A percentile compares a stretch with the other conserved stretches of the same genome.
Conservation (phyloP, 2,888 invertebrate species). For the Eupelmus urozonus region DNA sequence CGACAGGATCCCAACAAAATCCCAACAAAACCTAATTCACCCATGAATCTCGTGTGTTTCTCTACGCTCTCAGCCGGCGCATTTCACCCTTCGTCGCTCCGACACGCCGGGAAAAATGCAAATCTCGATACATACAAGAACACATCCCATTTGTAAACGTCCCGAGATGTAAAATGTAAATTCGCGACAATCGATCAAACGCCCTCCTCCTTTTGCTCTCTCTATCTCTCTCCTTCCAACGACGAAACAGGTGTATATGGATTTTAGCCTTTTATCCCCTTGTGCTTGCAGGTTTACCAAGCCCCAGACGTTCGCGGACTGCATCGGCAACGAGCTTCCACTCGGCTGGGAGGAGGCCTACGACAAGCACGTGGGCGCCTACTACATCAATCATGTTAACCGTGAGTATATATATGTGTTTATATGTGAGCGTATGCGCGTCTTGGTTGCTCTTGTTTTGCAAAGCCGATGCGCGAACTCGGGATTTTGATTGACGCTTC, state of each 20-base stretch:
- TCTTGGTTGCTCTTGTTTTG: background rate
- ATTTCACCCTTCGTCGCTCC: too few species aligned
- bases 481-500: background rate
- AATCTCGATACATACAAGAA: too few species aligned
- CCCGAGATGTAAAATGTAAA: conserved; percentile 8
- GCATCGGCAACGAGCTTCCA: conserved; percentile 97
- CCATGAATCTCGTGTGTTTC: too few species aligned
- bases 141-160: too few species aligned
- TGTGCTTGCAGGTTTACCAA: conserved; percentile 92
- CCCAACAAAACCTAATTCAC: too few species aligned
- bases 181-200: background rate
- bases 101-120: too few species aligned
- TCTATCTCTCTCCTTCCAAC: background rate
- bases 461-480: background rate
- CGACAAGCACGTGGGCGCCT: conserved; percentile 95
- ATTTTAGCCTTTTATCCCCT: background rate
- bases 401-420: conserved; percentile 83
- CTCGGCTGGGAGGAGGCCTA: conserved; percentile 98
- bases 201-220: background rate
- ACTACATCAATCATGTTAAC: conserved; percentile 97
- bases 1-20: too few species aligned
- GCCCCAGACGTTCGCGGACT: conserved; percentile 97
- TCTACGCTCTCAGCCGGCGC: too few species aligned
- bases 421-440: background rate
- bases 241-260: background rate